Base-by-base conservation (phyloP, 2,888 invertebrate species). In the Agrypnus murinus region DNA sequence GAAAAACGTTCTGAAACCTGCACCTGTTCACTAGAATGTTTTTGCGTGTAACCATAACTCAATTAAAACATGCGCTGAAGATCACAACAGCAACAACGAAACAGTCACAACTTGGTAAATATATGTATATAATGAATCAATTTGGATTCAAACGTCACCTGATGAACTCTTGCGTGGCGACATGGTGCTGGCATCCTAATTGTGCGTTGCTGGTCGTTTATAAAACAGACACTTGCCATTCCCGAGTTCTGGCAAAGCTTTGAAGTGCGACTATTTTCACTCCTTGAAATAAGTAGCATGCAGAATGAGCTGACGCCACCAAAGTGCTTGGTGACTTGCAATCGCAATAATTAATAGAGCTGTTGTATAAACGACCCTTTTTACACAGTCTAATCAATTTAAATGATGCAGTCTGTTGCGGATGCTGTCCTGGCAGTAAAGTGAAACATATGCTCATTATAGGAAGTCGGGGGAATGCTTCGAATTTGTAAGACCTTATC, bases 141-240 rank as follows among this genome's bases (percentile, higher is more conserved):
- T 72, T 72, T 68, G 59, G 70, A 72, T 62, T 45, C 65, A 69
- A 74, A 76, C 75, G 79, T 81, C 79, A 79, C 77, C 76, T 79
- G 81, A 77, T 78, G 81, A 81, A 80, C 77, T 81, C 79, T 80
- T 80, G 81, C 83, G 82, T 77, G 80, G 79, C 82, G 81, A 81
- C 79, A 81, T 79, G 82, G 78, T 80, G 77, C 78, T 77, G 83
- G 79, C 81, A 78, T 77, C 76, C 80, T 83, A 79, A 79, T 79
- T 79, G 79, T 78, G 78, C 79, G 79, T 79, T 79, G 74, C 78
- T 68, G 74, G 74, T 76, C 75, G 75, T 76, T 76, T 76, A 75
- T 75, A 76, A 74, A 76, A 68, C 70, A 69, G 70, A 72, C 75
- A 80, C 80, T 81, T 77, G 77, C 81, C 73, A 79, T 77, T 69